Percentiles rank a stretch among this genome's conserved stretches.
Conservation (phyloP, 2,113 vertebrate species). For the Orcinus orca region DNA sequence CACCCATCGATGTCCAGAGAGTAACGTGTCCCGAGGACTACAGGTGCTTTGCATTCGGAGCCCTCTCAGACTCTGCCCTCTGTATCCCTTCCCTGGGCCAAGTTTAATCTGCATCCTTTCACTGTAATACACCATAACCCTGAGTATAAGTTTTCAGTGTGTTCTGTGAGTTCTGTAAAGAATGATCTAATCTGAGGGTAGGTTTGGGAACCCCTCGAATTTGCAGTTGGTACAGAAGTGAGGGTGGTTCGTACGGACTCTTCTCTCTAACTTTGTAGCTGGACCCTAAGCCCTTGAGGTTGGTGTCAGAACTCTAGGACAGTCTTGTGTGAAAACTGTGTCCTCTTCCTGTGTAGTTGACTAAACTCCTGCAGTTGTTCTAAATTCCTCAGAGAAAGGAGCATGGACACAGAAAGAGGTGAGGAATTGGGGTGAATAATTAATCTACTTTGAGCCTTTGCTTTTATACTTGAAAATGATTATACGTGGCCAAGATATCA, state of each 20-base stretch:
- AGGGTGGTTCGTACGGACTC: not conserved
- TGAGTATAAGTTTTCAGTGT: not conserved
- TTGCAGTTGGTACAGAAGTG: not conserved
- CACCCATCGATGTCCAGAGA: not conserved
- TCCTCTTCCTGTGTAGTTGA: not conserved
- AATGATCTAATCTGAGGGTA: not conserved
- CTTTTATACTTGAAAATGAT: not conserved
- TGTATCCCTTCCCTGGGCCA: not conserved
- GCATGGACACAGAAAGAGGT: too few species aligned
- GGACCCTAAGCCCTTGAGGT: not conserved
- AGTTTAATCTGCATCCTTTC: not conserved
- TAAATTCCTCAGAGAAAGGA: not conserved
- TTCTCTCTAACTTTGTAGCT: not conserved
- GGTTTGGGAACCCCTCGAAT: not conserved
- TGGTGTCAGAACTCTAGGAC: not conserved
- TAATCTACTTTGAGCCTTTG: not conserved
- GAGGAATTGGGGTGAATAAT: not conserved
- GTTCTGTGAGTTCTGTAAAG: not conserved
- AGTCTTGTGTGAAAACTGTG: not conserved
- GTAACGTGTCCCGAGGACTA: fast-evolving
- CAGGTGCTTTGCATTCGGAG: not conserved
- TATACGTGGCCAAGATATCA: not conserved
- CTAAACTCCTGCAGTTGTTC: not conserved
- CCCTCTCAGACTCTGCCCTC: not conserved
- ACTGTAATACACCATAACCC: not conserved